A percentile compares a stretch with the other conserved stretches of the same genome.
Evolutionary conservation across 1,140 invertebrate genomes (phyloP).

Genomic region (Aporrectodea caliginosa): DNA sequence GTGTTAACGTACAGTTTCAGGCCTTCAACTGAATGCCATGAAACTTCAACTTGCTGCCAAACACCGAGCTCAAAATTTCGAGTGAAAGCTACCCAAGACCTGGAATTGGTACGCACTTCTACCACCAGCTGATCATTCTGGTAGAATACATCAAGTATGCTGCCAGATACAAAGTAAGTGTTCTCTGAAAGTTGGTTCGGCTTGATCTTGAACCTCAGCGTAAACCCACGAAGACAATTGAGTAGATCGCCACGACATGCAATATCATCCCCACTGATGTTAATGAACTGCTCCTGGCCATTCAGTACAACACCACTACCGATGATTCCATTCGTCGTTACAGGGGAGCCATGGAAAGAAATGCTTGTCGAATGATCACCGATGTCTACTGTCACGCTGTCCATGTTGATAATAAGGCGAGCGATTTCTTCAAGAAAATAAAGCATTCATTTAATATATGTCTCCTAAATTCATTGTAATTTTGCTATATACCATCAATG

Average conservation of each 20-base stretch:
- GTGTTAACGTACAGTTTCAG: constrained; percentile 46
- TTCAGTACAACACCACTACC: constrained; percentile 39
- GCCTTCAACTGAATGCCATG: constrained; percentile 47
- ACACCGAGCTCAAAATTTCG: constrained; percentile 38
- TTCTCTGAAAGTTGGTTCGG: constrained; percentile 42
- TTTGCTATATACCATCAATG: too few species aligned
- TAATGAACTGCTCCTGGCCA: constrained; percentile 44
- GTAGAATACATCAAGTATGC: constrained; percentile 48
- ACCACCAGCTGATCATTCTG: constrained; percentile 43
- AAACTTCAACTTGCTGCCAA: constrained; percentile 43
- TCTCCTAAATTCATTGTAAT: too few species aligned
- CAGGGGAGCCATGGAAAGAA: constrained; percentile 35
- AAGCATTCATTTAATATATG: too few species aligned
- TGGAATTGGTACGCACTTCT: constrained; percentile 39
- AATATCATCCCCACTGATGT: constrained; percentile 41
- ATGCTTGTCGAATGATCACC: constrained; percentile 38
- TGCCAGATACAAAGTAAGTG: constrained; percentile 47
- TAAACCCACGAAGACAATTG: constrained; percentile 45
- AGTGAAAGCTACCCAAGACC: constrained; percentile 43
- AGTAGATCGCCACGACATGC: constrained; percentile 45
- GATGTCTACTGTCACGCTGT: constrained; percentile 34
- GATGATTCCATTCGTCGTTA: constrained; percentile 28
- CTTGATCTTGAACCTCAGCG: constrained; percentile 38
- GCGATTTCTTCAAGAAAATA: neutral
- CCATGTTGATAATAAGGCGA: constrained; percentile 34